Conservation (phyloP, 1,140 invertebrate genomes). For the Protaetia brevitarsis region DNA sequence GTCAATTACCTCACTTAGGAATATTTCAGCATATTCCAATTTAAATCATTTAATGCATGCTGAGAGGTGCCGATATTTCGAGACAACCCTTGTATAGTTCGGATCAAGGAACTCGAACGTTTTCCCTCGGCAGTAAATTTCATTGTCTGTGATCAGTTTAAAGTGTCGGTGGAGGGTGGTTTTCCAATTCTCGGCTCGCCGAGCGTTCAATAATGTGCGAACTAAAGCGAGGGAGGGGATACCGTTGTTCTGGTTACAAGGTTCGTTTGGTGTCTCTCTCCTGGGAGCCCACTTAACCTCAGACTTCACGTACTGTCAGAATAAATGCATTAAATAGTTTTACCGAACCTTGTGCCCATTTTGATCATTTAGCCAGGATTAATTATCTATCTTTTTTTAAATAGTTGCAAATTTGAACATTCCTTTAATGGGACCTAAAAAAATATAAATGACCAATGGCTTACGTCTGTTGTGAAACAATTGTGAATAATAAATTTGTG, state of each 20-base stretch:
- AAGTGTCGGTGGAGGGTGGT: conserved; percentile 45
- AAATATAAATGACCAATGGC: too few relatives aligned
- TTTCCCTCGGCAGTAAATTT: conserved; percentile 45
- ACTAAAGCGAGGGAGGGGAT: conserved; percentile 45
- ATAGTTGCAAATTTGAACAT: neutral
- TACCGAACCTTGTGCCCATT: conserved; percentile 5
- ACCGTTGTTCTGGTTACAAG: conserved; percentile 48
- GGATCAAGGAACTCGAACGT: conserved; percentile 24
- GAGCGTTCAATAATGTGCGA: conserved; percentile 50
- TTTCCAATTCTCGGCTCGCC: conserved; percentile 48
- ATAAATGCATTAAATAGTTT: conserved; percentile 25
- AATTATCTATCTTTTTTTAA: neutral
- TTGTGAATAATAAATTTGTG: too few relatives aligned
- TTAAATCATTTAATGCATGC: too few relatives aligned
- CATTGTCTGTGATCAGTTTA: conserved; percentile 49
- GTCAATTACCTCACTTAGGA: too few relatives aligned
- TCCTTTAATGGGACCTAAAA: too few relatives aligned
- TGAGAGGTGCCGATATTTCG: conserved; percentile 25
- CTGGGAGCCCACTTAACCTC: conserved; percentile 31
- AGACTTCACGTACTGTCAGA: conserved; percentile 27
- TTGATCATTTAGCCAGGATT: neutral
- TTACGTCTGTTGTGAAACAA: too few relatives aligned
- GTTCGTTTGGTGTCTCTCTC: conserved; percentile 42
- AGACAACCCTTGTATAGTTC: neutral
- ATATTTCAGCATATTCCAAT: too few relatives aligned